These are phyloP conservation scores for Clarias fuscus DNA, from an alignment of 2,797 vertebrate genomes.

Conservation along the genomic window DNA sequence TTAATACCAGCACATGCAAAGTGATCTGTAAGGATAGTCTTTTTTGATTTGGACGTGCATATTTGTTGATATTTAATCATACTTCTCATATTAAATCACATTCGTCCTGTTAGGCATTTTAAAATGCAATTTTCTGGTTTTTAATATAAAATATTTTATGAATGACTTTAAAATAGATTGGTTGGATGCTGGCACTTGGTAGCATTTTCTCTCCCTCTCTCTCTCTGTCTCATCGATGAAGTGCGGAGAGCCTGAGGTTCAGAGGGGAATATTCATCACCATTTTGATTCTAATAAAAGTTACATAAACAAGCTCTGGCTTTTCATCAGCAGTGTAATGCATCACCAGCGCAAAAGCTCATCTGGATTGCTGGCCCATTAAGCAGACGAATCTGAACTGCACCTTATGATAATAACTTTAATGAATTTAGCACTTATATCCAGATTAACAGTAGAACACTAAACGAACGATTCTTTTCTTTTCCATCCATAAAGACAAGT, in stretches of 20 bases:
- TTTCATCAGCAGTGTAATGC: slow-evolving; percentile 1
- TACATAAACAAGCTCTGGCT: slow-evolving; percentile 14
- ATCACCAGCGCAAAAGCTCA: neutral
- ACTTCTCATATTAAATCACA: neutral
- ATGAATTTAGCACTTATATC: slow-evolving; percentile 41
- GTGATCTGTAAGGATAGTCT: neutral
- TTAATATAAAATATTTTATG: neutral
- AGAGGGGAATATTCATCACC: slow-evolving; percentile 13
- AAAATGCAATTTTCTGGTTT: neutral
- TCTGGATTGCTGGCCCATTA: slow-evolving; percentile 36
- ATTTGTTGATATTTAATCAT: neutral
- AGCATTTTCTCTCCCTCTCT: neutral
- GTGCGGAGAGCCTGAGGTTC: slow-evolving; percentile 4
- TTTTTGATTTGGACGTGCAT: no score
- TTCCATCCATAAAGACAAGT: neutral
- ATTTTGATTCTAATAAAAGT: slow-evolving; percentile 30
- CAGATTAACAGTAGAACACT: slow-evolving; percentile 18
- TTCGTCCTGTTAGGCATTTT: neutral
- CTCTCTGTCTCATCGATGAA: neutral
- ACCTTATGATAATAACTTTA: slow-evolving; percentile 39
- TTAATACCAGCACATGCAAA: neutral
- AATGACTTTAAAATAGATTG: neutral
- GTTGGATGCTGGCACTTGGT: neutral
- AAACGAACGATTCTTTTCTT: neutral
- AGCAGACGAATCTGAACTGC: slow-evolving; percentile 1